These are phyloP conservation scores for Melanargia galathea DNA, from an alignment of 2,888 invertebrate genomes.

Conservation along the genomic window DNA sequence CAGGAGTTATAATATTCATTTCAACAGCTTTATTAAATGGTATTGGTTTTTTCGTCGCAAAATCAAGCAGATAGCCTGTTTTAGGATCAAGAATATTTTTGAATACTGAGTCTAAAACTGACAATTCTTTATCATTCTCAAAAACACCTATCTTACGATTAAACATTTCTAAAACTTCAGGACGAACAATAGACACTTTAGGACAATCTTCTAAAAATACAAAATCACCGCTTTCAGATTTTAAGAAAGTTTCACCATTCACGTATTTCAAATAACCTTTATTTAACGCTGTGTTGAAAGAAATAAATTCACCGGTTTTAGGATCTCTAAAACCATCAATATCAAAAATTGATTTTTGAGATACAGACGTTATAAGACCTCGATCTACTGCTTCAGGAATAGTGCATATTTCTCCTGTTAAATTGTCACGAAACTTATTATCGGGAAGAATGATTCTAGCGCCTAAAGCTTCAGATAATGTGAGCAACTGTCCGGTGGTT, in stretches of 20 bases:
- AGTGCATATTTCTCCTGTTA: constrained; percentile 87
- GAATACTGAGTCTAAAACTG: constrained; percentile 93
- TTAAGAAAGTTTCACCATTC: constrained; percentile 87
- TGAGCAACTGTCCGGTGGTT: constrained; percentile 89
- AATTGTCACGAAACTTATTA: constrained; percentile 88
- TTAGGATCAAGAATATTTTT: constrained; percentile 93
- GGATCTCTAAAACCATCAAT: constrained; percentile 95
- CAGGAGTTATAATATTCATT: constrained; percentile 91
- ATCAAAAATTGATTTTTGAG: constrained; percentile 94
- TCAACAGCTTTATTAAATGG: constrained; percentile 94
- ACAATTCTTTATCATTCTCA: constrained; percentile 88
- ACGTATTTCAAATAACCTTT: constrained; percentile 90
- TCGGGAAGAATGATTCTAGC: constrained; percentile 90
- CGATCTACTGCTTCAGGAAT: constrained; percentile 94
- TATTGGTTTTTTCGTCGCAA: constrained; percentile 86
- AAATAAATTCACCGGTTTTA: constrained; percentile 90
- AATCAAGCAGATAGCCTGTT: constrained; percentile 92
- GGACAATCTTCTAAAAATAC: constrained; percentile 91
- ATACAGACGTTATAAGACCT: constrained; percentile 93
- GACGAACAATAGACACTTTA: constrained; percentile 88
- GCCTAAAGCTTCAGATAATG: constrained; percentile 92
- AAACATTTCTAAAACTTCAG: constrained; percentile 94
- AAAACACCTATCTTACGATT: constrained; percentile 91
- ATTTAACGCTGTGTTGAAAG: constrained; percentile 90
- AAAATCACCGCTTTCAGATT: constrained; percentile 87